phyloP scores from a whole-genome alignment of 2,888 invertebrate species.

The Hyles lineata region DNA sequence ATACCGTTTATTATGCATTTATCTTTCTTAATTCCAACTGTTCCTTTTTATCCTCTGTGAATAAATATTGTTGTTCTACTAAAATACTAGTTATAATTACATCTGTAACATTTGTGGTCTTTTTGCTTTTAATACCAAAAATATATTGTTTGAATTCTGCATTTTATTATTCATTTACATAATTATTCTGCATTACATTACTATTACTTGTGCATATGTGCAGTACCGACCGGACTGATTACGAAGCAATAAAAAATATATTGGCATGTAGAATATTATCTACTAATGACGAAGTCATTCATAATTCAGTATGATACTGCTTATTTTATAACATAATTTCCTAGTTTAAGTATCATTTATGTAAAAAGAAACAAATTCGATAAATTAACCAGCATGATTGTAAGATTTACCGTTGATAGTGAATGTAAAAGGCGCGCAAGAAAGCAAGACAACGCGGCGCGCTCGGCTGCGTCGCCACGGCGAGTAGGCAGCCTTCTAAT shows the following conservation, averaged over 20 bases:
- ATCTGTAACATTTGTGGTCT: too few species aligned
- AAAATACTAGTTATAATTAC: too few species aligned
- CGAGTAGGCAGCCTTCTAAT: slow-evolving; percentile 65
- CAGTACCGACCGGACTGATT: not conserved
- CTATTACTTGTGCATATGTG: not conserved
- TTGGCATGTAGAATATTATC: not conserved
- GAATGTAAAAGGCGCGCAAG: slow-evolving; percentile 62
- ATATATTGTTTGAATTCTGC: too few species aligned
- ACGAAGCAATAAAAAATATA: not conserved
- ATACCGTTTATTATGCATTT: too few species aligned
- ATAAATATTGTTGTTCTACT: too few species aligned
- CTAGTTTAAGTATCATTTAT: slow-evolving; percentile 15
- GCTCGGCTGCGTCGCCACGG: slow-evolving; percentile 63
- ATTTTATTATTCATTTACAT: too few species aligned
- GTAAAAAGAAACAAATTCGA: slow-evolving; percentile 20
- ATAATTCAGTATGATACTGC: slow-evolving; percentile 15
- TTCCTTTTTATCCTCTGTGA: too few species aligned
- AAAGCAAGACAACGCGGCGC: slow-evolving; percentile 66
- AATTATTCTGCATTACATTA: too few species aligned
- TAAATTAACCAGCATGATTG: slow-evolving; percentile 29
- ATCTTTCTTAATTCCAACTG: too few species aligned
- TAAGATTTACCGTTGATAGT: slow-evolving; percentile 65
- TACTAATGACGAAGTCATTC: slow-evolving; percentile 13
- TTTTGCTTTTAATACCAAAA: too few species aligned
- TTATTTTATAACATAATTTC: not conserved